phyloP scores from a whole-genome alignment of 1,140 invertebrate species.

The Glomeris maerens region DNA sequence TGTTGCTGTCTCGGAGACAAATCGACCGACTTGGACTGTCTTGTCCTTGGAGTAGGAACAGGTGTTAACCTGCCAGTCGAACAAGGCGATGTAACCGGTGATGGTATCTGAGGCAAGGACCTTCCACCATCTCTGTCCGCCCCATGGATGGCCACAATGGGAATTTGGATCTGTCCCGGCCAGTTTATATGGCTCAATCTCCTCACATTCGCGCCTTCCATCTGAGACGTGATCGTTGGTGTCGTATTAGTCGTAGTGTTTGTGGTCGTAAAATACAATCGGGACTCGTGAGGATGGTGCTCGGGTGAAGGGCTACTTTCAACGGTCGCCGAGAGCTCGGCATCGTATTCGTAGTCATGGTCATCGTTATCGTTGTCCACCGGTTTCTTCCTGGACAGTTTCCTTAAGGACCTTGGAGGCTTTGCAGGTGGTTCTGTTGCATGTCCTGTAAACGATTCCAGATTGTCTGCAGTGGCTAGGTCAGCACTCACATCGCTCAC shows the following conservation, averaged over 20 bases:
- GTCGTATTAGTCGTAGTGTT: too few species aligned
- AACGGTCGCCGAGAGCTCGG: neutral
- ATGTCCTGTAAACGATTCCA: neutral
- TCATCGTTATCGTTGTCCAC: constrained; percentile 1
- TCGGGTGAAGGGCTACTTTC: constrained; percentile 16
- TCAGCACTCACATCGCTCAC: constrained; percentile 19
- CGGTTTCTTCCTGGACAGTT: neutral
- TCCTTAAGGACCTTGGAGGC: neutral
- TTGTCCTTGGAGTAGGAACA: neutral
- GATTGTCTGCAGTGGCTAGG: neutral
- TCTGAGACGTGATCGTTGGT: constrained; percentile 11
- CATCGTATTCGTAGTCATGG: neutral
- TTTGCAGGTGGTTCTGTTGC: neutral
- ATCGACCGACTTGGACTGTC: constrained; percentile 15
- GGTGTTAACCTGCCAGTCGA: neutral
- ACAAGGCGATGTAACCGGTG: constrained; percentile 9
- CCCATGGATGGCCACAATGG: neutral
- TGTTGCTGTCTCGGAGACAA: constrained; percentile 10
- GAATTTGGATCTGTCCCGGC: neutral
- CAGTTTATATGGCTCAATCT: neutral
- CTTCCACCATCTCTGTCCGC: neutral
- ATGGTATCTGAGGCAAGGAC: neutral
- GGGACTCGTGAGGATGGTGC: neutral
- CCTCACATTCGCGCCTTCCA: neutral
- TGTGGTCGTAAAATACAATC: too few species aligned